Base-by-base conservation (phyloP, 35 echinoderm and acorn worm species). In the Ophiothrix spiculata region DNA sequence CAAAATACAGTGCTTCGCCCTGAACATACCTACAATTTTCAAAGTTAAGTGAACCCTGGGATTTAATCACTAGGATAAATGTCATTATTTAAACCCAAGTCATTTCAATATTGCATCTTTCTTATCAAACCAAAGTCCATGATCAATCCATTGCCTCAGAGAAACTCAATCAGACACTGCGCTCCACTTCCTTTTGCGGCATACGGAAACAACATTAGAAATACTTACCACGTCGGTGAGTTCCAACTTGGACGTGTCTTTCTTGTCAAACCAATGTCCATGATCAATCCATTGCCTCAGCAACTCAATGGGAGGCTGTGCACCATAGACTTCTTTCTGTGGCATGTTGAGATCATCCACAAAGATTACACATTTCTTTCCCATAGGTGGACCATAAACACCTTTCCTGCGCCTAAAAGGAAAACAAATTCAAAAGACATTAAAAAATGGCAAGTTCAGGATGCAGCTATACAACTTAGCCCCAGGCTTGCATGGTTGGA, bases 331-430 rank as follows among this genome's bases (percentile, higher is more conserved):
- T 86, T 98, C 95, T 77, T 98, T 98, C 46, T 85, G 92, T 25
- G 95, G 95, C 95, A 98, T 98, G 86, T 97, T 97, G 0, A 97
- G 88, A 75, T 97, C 95, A 85, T 97, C 95, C 14, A 97, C 95
- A 83, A 97, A 98, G 36, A 98, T 78, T 31, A 98, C 86, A 64
- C 95, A 98, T 40, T 98, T 98, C 92, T 98, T 98, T 40, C 83
- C 85, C 95, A 98, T 94, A 38, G 95, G 88, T 32, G 95, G 95
- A 32, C 95, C 95, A 54, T 94, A 94, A 34, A 94, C 86, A 86
- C 95, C 95, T 84, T 98, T 94, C 40, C 92, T 82, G 35, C 95
- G 80, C 79, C 95, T 98, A 79, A 37, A 77, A 75, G 14, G 40
- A 45, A n/a, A n/a, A n/a, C n/a, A n/a, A n/a, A n/a, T n/a, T n/a